Percentiles rank a stretch among this genome's conserved stretches.
Conservation (phyloP, 2,797 vertebrate species). For the Champsocephalus gunnari region DNA sequence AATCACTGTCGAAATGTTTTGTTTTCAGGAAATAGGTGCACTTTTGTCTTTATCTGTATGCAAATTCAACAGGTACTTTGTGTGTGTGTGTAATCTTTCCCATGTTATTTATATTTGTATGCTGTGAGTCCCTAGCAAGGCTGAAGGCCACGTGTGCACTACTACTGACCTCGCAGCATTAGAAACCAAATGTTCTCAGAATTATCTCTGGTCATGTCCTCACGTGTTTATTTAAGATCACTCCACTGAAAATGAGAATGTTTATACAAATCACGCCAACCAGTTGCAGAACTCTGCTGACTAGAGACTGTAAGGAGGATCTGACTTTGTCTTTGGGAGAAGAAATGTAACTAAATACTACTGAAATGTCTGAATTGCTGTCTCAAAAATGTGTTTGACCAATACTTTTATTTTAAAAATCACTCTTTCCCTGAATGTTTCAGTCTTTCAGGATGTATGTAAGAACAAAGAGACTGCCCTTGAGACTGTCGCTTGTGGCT, state of each 20-base stretch:
- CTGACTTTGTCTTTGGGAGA: constrained; percentile 25
- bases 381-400: constrained; percentile 36
- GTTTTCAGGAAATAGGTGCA: constrained; percentile 64
- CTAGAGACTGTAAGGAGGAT: constrained; percentile 32
- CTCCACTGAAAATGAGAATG: constrained; percentile 51
- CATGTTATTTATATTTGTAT: constrained; percentile 54
- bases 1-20: constrained; percentile 41
- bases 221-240: constrained; percentile 48
- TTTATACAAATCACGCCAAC: constrained; percentile 46
- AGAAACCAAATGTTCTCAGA: constrained; percentile 70
- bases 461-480: constrained; percentile 46
- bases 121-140: constrained; percentile 52
- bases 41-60: constrained; percentile 64
- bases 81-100: constrained; percentile 41
- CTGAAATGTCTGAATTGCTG: constrained; percentile 62
- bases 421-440: constrained; percentile 46
- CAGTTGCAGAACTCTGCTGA: constrained; percentile 16
- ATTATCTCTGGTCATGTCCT: constrained; percentile 36
- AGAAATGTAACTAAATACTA: constrained; percentile 54
- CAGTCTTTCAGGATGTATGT: constrained; percentile 39
- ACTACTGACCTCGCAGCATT: constrained; percentile 72
- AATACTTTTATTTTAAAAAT: constrained; percentile 37
- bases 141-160: constrained; percentile 68
- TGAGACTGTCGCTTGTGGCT: constrained; percentile 49
- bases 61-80: constrained; percentile 71